phyloP scores from a whole-genome alignment of 2,113 vertebrate genomes.

The Calidris pygmaea region DNA sequence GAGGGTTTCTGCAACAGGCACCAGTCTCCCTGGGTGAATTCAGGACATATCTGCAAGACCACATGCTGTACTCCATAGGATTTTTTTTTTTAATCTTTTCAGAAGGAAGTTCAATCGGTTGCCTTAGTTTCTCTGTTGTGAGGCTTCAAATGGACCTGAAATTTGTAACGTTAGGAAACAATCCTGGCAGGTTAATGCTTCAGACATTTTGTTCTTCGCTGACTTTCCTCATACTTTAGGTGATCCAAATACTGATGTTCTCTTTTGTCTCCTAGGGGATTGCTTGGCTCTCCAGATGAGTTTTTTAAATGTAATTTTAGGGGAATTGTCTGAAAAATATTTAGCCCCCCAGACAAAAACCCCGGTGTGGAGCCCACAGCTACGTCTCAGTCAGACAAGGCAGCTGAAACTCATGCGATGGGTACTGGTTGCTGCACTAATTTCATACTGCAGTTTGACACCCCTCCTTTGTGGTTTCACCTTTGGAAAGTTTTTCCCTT shows the following conservation, averaged over 20 bases:
- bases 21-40: slow-evolving; percentile 10
- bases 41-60: background rate
- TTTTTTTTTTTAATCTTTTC: slow-evolving; percentile 25
- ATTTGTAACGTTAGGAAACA: slow-evolving; percentile 22
- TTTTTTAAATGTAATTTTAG: background rate
- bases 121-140: slow-evolving; percentile 48
- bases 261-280: slow-evolving; percentile 17
- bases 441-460: background rate
- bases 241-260: slow-evolving; percentile 20
- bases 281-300: background rate
- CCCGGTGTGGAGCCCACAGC: rapidly evolving
- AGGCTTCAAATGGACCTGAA: slow-evolving; percentile 57
- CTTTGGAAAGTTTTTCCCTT: background rate
- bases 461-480: background rate
- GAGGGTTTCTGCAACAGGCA: background rate
- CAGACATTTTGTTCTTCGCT: slow-evolving; percentile 39
- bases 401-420: background rate
- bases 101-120: background rate
- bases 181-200: slow-evolving; percentile 35
- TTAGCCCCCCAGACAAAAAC: background rate
- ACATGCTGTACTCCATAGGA: slow-evolving; percentile 30
- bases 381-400: background rate
- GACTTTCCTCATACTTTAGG: background rate
- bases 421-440: background rate
- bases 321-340: background rate